These are phyloP conservation scores for Sycophila texana DNA, from an alignment of 2,888 invertebrate genomes.

Conservation along the genomic window DNA sequence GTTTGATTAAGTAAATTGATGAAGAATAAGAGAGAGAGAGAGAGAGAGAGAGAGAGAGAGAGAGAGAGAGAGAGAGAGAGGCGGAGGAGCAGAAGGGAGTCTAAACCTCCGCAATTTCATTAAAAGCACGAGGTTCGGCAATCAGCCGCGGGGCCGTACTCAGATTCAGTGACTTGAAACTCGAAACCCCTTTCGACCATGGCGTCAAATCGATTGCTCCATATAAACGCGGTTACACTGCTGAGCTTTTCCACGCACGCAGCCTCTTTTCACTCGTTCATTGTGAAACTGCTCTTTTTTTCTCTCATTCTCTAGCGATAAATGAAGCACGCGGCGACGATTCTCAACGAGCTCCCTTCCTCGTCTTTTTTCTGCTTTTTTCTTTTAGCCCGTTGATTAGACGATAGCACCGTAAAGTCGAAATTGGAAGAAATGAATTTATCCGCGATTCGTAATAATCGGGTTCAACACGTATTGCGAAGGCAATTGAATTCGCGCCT, in stretches of 20 bases:
- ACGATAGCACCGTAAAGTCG: neutral
- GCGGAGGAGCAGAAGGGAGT: neutral
- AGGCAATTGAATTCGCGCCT: conserved; percentile 31
- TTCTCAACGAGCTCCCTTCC: too few relatives aligned
- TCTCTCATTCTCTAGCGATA: neutral
- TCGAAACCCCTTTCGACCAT: conserved; percentile 10
- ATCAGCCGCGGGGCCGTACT: neutral
- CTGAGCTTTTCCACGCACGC: conserved; percentile 7
- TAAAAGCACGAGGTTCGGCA: conserved; percentile 3
- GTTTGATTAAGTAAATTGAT: conserved; percentile 45
- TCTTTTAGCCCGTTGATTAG: neutral
- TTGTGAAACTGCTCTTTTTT: conserved; percentile 33
- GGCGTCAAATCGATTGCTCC: conserved; percentile 45
- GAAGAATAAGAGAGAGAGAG: conserved; percentile 6
- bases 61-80: neutral
- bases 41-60: neutral
- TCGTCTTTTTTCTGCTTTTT: neutral
- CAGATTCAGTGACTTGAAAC: conserved; percentile 33
- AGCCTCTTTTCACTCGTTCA: conserved; percentile 3
- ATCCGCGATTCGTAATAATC: conserved; percentile 13
- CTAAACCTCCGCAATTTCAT: conserved; percentile 44
- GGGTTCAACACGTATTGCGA: conserved; percentile 5
- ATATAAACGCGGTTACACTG: conserved; percentile 17
- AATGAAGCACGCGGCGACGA: too few relatives aligned
- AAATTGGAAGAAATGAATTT: conserved; percentile 22